Evolutionary conservation across 2,888 invertebrate genomes (phyloP), one percentile per base, ranked within the genome.

Genomic region (Drosophila melanosoma): DNA sequence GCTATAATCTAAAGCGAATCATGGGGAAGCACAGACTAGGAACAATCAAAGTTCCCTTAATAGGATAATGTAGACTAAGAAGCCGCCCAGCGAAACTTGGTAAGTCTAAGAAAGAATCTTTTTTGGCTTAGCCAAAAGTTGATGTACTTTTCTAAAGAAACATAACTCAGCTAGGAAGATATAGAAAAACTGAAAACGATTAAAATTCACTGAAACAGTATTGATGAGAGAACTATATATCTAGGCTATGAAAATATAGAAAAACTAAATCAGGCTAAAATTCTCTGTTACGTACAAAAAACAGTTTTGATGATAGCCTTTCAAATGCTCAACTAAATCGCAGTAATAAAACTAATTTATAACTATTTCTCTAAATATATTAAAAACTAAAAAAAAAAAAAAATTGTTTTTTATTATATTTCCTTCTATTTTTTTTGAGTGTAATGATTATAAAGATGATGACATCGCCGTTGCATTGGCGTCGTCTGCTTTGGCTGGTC

Each of bases 401-500:
- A 3, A 7, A 3, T 29, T 2, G 3, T 11, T 17, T 11, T n/a
- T 26, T 5, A 29, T 6, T 29, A 29, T 29, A 29, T 29, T 29
- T 29, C 6, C 1, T 2, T 26, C 2, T 20, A 26, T 12, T 38
- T 54, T 54, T 26, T 29, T 32, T 20, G 20, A 20, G 42, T 42
- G 29, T 42, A 57, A 42, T 62, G 61, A 57, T 52, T 60, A 11
- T 51, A 68, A 33, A 62, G 66, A 40, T 67, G 59, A 26, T 65
- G 61, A 26, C 59, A 68, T 52, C 72, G 67, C 53, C 61, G 6
- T 29, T 52, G 45, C 62, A 62, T 70, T 66, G 60, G 64, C 68
- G 42, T 68, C 61, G 57, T 45, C 69, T 61, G 56, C 74, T 56
- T 63, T 67, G 45, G 74, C 69, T 75, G 76, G 87, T 88, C 88